phyloP scores from a whole-genome alignment of 1,140 invertebrate species.

The Brachionus sp. region DNA sequence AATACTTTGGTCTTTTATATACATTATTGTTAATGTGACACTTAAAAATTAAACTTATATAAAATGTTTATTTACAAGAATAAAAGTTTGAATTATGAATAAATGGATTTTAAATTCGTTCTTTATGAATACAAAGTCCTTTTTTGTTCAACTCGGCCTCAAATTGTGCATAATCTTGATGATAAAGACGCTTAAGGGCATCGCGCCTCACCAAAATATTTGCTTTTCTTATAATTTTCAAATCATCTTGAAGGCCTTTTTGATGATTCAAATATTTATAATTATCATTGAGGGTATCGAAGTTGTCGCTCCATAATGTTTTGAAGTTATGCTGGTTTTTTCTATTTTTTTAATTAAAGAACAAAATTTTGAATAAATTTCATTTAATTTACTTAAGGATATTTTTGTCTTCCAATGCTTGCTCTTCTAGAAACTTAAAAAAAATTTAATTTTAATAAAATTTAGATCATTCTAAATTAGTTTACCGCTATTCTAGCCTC shows the following conservation, averaged over 20 bases:
- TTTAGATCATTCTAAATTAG: neutral
- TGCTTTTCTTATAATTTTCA: conserved; percentile 21
- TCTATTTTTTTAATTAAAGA: neutral
- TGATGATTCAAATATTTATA: neutral
- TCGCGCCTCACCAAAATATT: conserved; percentile 13
- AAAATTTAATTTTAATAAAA: neutral
- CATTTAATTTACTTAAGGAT: neutral
- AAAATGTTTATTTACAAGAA: neutral
- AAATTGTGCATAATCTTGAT: conserved; percentile 6
- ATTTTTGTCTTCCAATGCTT: neutral
- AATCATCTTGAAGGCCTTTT: neutral
- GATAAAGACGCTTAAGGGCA: conserved; percentile 10
- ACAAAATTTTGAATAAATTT: neutral
- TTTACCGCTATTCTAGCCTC: conserved; percentile 32
- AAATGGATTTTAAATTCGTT: conserved; percentile 19
- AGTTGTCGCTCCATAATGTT: conserved; percentile 11
- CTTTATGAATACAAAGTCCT: conserved; percentile 43
- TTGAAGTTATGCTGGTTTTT: neutral
- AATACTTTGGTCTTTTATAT: neutral
- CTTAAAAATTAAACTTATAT: neutral
- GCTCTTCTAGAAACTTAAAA: neutral
- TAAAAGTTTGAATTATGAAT: neutral
- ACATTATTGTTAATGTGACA: neutral
- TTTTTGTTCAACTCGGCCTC: conserved; percentile 27
- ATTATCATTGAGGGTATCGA: neutral